These are phyloP conservation scores for Holocentrus rufus DNA, from an alignment of 2,797 vertebrate species.

Conservation along the genomic window DNA sequence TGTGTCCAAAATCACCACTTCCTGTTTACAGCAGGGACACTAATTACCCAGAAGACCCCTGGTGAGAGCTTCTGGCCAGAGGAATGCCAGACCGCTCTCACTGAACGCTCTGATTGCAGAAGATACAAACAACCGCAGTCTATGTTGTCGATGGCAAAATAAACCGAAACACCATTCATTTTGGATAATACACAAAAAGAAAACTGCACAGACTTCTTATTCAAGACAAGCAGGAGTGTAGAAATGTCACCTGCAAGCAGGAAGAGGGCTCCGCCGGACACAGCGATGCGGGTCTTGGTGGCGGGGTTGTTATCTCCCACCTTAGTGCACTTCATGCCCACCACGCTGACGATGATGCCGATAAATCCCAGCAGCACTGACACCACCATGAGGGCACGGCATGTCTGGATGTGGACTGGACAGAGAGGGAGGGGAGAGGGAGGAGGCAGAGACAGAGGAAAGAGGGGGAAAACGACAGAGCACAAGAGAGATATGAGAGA, in stretches of 20 bases:
- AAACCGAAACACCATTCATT: background rate
- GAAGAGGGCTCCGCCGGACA: slow-evolving; percentile 91
- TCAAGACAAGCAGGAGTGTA: background rate
- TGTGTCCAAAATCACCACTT: slow-evolving; percentile 67
- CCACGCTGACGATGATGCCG: slow-evolving; percentile 91
- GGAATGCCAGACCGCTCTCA: slow-evolving; percentile 38
- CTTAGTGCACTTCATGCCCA: slow-evolving; percentile 98
- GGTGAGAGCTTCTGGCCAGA: slow-evolving; percentile 32
- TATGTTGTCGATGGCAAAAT: background rate
- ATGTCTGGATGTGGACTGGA: slow-evolving; percentile 95
- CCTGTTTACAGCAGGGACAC: slow-evolving; percentile 72
- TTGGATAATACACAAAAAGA: background rate
- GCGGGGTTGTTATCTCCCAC: slow-evolving; percentile 93
- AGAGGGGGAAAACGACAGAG: slow-evolving; percentile 2
- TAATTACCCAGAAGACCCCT: slow-evolving; percentile 54
- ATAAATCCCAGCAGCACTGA: slow-evolving; percentile 95
- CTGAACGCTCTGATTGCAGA: slow-evolving; percentile 11
- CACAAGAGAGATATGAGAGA: slow-evolving; percentile 5
- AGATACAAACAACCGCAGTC: background rate
- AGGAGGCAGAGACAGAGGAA: background rate
- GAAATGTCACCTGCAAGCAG: slow-evolving; percentile 87
- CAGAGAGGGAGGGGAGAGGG: slow-evolving; percentile 33
- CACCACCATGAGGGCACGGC: slow-evolving; percentile 95
- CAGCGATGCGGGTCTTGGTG: slow-evolving; percentile 90
- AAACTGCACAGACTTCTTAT: background rate